Evolutionary conservation across 2,888 invertebrate genomes (phyloP).

Genomic region (Hirtodrosophila confusa): DNA sequence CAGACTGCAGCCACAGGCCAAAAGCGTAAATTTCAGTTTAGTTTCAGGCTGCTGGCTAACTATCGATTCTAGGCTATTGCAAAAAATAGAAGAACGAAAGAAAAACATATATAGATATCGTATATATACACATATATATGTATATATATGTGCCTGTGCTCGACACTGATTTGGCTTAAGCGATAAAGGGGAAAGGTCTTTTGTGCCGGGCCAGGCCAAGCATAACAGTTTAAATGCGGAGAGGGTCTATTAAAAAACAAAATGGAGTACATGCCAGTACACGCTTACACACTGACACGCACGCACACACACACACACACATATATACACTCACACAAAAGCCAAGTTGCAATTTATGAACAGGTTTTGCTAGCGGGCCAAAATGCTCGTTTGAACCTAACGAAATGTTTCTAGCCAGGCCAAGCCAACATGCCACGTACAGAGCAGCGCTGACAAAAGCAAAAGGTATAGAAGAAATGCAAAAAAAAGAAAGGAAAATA

Average conservation of each 20-base stretch:
- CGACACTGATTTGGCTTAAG: constrained; percentile 76
- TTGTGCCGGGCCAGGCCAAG: constrained; percentile 69
- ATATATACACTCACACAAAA: constrained; percentile 37
- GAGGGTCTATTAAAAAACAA: constrained; percentile 74
- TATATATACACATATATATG: constrained; percentile 4
- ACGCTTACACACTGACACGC: constrained; percentile 29
- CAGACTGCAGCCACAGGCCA: constrained; percentile 16
- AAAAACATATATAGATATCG: not conserved
- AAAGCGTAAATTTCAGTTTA: constrained; percentile 40
- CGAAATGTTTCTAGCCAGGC: constrained; percentile 59
- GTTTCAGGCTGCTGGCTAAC: constrained; percentile 8
- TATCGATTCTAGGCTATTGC: constrained; percentile 37
- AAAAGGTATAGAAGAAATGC: constrained; percentile 9
- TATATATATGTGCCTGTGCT: constrained; percentile 36
- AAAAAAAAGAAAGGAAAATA: constrained; percentile 12
- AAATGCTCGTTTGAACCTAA: constrained; percentile 77
- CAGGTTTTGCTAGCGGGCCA: constrained; percentile 69
- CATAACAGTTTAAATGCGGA: constrained; percentile 78
- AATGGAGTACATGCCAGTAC: constrained; percentile 70
- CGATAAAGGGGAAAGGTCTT: constrained; percentile 72
- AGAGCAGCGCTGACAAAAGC: constrained; percentile 41
- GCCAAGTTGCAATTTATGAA: constrained; percentile 80
- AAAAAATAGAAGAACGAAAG: no score
- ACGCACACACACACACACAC: constrained; percentile 4
- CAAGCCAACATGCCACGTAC: constrained; percentile 39